These are phyloP conservation scores for Hylyphantes graminicola DNA, from an alignment of 1,140 invertebrate genomes.

Conservation along the genomic window DNA sequence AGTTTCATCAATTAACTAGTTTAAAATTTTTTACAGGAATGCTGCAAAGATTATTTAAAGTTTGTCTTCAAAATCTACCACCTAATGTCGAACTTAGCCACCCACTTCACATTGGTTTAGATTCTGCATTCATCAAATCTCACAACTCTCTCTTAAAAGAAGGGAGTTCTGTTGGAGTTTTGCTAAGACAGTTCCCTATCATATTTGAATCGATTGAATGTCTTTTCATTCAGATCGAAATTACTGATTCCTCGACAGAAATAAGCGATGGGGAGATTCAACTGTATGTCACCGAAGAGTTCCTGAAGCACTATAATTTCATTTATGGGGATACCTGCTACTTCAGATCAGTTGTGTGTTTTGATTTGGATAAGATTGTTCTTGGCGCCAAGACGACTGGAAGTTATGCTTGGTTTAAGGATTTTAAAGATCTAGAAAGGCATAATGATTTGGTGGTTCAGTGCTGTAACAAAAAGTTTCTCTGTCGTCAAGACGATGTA, in stretches of 20 bases:
- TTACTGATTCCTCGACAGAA: not conserved
- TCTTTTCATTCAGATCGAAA: slow-evolving; percentile 16
- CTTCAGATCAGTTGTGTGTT: slow-evolving; percentile 35
- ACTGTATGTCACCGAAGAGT: slow-evolving; percentile 41
- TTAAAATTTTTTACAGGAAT: slow-evolving; percentile 14
- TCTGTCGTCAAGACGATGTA: slow-evolving; percentile 40
- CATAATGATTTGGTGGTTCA: slow-evolving; percentile 14
- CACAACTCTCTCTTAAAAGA: not conserved
- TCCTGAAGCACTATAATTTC: slow-evolving; percentile 44
- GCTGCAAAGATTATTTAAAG: slow-evolving; percentile 30
- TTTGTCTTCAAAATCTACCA: not conserved
- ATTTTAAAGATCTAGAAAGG: not conserved
- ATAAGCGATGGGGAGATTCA: not conserved
- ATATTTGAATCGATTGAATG: slow-evolving; percentile 11
- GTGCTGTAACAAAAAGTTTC: slow-evolving; percentile 8
- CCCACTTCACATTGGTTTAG: slow-evolving; percentile 25
- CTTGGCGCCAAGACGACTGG: slow-evolving; percentile 36
- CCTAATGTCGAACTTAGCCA: not conserved
- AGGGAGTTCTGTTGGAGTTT: slow-evolving; percentile 1
- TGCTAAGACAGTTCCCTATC: slow-evolving; percentile 11
- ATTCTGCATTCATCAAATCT: not conserved
- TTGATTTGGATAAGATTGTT: slow-evolving; percentile 29
- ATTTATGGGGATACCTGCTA: slow-evolving; percentile 3
- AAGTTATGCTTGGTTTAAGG: slow-evolving; percentile 25
- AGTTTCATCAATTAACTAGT: not conserved